A percentile compares a stretch with the other conserved stretches of the same genome.
These are phyloP conservation scores for Ophiothrix spiculata DNA, from an alignment of 35 echinoderm and acorn worm genomes.

Conservation along the genomic window DNA sequence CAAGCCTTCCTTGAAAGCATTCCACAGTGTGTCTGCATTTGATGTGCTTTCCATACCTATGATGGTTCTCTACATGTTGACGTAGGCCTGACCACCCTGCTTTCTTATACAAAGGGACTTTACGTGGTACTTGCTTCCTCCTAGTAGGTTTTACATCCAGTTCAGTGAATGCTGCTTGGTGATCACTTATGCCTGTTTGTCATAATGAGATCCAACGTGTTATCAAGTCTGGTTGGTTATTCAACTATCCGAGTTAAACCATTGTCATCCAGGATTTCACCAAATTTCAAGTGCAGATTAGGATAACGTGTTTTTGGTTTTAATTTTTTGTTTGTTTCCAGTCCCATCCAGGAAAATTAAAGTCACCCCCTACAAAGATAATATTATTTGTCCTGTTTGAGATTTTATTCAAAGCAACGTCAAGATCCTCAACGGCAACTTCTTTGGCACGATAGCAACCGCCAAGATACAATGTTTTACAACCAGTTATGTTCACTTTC, in stretches of 20 bases:
- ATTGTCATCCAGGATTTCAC: constrained; percentile 18
- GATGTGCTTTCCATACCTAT: background rate
- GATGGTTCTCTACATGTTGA: background rate
- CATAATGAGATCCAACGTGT: constrained; percentile 11
- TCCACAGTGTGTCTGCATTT: background rate
- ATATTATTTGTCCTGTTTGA: too few species aligned
- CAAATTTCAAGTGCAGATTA: constrained; percentile 15
- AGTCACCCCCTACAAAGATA: too few species aligned
- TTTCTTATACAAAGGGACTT: background rate
- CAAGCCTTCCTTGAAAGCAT: background rate
- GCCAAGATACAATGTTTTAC: background rate
- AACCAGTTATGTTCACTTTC: constrained; percentile 21
- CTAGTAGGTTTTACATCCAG: constrained; percentile 8
- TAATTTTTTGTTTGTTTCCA: too few species aligned
- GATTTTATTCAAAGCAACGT: too few species aligned
- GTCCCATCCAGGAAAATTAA: too few species aligned
- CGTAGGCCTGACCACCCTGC: background rate
- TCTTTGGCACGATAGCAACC: background rate
- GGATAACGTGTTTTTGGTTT: constrained; percentile 19
- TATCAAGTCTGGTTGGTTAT: constrained; percentile 6
- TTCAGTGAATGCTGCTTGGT: constrained; percentile 14
- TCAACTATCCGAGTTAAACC: constrained; percentile 16
- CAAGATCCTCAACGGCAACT: background rate
- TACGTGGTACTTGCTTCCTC: constrained; percentile 5
- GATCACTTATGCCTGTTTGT: constrained; percentile 28